Conservation (phyloP, 1,140 invertebrate genomes). For the Drosophila teissieri region DNA sequence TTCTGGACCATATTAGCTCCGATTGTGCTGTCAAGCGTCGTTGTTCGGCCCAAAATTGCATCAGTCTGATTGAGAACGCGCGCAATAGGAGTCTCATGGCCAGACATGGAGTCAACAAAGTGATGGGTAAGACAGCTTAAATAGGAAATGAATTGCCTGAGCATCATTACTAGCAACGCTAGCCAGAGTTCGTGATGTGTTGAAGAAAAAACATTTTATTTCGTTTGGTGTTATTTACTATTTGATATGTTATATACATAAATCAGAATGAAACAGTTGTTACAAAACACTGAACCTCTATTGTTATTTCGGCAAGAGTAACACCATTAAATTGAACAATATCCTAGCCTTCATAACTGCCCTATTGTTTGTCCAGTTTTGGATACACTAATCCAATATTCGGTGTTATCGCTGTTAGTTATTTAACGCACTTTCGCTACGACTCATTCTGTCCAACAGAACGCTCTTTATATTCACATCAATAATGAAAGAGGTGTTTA, state of each 20-base stretch:
- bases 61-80: constrained; percentile 81
- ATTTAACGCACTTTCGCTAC: constrained; percentile 49
- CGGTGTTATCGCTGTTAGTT: constrained; percentile 33
- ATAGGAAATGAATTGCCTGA: constrained; percentile 56
- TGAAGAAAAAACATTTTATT: no score
- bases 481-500: constrained; percentile 73
- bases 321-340: constrained; percentile 17
- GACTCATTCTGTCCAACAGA: constrained; percentile 6
- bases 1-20: constrained; percentile 68
- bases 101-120: constrained; percentile 75
- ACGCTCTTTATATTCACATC: constrained; percentile 65
- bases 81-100: constrained; percentile 77
- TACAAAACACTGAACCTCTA: neutral
- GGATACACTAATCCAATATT: constrained; percentile 22
- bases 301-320: neutral
- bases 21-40: constrained; percentile 82
- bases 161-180: no score
- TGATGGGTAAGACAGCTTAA: constrained; percentile 70
- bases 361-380: constrained; percentile 15
- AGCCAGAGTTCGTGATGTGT: no score
- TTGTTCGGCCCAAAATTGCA: constrained; percentile 83
- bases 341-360: constrained; percentile 9
- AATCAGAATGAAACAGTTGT: no score
- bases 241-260: no score
- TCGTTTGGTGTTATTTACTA: no score